These are phyloP conservation scores for Hydrochoerus hydrochaeris DNA, from an alignment of 2,113 vertebrate species.

Conservation along the genomic window DNA sequence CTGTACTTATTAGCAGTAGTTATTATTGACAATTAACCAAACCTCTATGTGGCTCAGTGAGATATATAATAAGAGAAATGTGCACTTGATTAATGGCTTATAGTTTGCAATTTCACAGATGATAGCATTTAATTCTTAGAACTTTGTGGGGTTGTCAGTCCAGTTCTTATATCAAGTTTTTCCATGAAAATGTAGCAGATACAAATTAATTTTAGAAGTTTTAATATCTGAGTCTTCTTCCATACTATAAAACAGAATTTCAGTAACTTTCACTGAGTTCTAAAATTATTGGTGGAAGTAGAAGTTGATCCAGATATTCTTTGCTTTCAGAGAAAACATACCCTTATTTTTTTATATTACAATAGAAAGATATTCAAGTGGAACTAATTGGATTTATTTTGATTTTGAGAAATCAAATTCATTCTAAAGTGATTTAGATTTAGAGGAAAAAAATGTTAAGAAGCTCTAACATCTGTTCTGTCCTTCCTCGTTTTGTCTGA, in stretches of 20 bases:
- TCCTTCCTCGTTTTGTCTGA: neutral
- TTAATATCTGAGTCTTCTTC: slow-evolving; percentile 43
- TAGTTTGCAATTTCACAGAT: neutral
- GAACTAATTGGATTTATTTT: neutral
- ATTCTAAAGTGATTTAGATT: neutral
- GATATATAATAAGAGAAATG: neutral
- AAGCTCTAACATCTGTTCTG: neutral
- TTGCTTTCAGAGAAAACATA: neutral
- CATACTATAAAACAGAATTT: neutral
- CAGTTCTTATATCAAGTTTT: slow-evolving; percentile 1
- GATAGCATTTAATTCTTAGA: neutral
- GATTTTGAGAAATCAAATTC: slow-evolving; percentile 23
- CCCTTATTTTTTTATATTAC: neutral
- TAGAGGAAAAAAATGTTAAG: neutral
- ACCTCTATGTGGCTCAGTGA: neutral
- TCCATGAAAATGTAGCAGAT: neutral
- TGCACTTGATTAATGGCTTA: neutral
- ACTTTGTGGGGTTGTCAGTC: neutral
- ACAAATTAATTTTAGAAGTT: slow-evolving; percentile 11
- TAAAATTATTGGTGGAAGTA: neutral
- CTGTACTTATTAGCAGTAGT: rapidly evolving
- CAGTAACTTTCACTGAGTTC: neutral
- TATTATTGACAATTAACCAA: neutral
- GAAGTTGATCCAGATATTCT: neutral
- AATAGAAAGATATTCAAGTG: neutral